These are phyloP conservation scores for Lottia gigantea DNA, from an alignment of 2,888 invertebrate genomes.

Conservation along the genomic window DNA sequence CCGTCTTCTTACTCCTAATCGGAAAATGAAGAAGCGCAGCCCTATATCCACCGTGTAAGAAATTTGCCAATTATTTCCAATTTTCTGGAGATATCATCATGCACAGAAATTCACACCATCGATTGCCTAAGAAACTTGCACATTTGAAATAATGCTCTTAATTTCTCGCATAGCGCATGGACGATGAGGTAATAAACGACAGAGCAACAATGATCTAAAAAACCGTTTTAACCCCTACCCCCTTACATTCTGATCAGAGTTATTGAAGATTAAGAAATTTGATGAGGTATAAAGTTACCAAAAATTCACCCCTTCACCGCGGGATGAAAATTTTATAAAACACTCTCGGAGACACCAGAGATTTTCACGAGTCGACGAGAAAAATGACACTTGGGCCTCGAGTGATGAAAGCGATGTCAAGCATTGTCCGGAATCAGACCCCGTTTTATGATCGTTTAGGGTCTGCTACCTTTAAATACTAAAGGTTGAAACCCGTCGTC, in stretches of 20 bases:
- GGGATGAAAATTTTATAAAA: no score
- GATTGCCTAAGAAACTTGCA: no score
- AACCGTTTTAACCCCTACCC: neutral
- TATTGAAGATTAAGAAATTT: neutral
- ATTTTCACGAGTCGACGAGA: neutral
- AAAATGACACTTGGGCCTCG: neutral
- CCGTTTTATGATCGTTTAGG: constrained; percentile 4
- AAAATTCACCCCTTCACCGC: neutral
- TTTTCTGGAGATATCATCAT: no score
- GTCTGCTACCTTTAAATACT: neutral
- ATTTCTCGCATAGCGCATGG: no score
- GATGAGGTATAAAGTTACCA: neutral
- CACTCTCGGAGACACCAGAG: neutral
- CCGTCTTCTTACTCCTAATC: no score
- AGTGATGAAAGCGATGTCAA: neutral
- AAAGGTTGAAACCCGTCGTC: neutral
- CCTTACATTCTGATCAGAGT: neutral
- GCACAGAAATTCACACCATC: no score
- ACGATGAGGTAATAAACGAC: neutral
- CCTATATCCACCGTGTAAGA: no score
- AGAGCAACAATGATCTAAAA: neutral
- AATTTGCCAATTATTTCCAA: no score
- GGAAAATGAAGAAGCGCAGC: no score
- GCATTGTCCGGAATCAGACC: neutral
- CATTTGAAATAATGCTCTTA: no score